Conservation (phyloP, 2,113 vertebrate genomes). For the Pionites leucogaster region DNA sequence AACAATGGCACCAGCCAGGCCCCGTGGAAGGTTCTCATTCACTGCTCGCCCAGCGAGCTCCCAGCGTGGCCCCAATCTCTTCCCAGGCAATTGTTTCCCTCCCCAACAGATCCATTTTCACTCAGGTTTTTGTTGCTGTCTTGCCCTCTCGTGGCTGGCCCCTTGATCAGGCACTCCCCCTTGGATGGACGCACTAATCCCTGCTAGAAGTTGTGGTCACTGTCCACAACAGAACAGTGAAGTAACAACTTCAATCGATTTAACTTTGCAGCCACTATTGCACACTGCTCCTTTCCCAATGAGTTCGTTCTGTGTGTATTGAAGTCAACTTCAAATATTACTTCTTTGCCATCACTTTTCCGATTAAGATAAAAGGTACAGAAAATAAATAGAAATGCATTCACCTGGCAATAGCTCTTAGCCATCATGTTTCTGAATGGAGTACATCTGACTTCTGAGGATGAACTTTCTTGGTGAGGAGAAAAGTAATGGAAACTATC, state of each 20-base stretch:
- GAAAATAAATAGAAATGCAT: neutral
- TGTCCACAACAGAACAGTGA: neutral
- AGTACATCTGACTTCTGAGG: neutral
- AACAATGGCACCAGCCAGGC: neutral
- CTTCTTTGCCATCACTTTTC: neutral
- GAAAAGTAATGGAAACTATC: neutral
- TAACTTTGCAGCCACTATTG: neutral
- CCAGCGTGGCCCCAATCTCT: neutral
- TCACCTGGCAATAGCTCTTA: neutral
- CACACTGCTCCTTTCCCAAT: neutral
- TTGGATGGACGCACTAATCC: rapidly evolving
- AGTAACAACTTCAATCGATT: neutral
- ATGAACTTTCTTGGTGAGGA: neutral
- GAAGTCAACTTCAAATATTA: neutral
- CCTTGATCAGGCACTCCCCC: neutral
- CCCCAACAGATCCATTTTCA: neutral
- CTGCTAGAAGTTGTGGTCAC: rapidly evolving
- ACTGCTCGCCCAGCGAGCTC: neutral
- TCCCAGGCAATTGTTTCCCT: neutral
- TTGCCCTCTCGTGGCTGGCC: neutral
- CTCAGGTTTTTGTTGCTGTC: neutral
- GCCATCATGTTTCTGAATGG: neutral
- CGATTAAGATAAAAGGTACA: neutral
- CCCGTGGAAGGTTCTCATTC: neutral
- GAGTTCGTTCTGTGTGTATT: neutral